Evolutionary conservation across 2,888 invertebrate species (phyloP).

Genomic region (Mesorhabditis belari): DNA sequence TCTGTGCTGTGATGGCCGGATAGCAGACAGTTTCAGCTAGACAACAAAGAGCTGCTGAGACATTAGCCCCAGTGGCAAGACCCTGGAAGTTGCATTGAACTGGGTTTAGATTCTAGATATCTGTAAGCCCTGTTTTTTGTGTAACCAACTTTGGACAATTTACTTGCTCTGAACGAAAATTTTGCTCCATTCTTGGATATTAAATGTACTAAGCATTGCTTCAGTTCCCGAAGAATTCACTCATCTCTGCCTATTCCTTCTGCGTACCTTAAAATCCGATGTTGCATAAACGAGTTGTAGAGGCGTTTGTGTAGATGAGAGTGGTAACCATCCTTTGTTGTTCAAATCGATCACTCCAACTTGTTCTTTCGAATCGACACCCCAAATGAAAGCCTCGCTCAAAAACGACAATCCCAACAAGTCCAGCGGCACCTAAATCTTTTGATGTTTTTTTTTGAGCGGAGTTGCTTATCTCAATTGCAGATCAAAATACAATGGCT

Average conservation of each 20-base stretch:
- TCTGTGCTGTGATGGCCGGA: constrained; percentile 17
- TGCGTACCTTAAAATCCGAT: constrained; percentile 55
- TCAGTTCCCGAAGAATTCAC: too few relatives aligned
- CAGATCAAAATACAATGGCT: too few relatives aligned
- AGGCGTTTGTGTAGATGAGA: too few relatives aligned
- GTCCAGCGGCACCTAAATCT: not conserved
- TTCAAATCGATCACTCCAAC: not conserved
- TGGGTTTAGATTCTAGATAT: not conserved
- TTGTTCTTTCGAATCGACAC: not conserved
- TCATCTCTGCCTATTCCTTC: not conserved
- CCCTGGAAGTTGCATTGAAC: constrained; percentile 57
- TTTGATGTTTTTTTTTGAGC: not conserved
- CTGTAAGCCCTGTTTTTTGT: not conserved
- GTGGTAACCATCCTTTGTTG: not conserved
- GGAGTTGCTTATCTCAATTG: too few relatives aligned
- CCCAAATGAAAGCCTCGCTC: not conserved
- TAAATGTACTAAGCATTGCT: too few relatives aligned
- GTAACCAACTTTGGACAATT: not conserved
- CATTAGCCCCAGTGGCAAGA: constrained; percentile 89
- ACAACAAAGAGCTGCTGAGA: constrained; percentile 68
- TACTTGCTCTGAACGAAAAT: too few relatives aligned
- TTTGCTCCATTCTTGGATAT: too few relatives aligned
- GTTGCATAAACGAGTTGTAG: constrained; percentile 56
- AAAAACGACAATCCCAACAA: not conserved
- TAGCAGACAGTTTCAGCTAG: constrained; percentile 40